These are phyloP conservation scores for Dioctria rufipes DNA, from an alignment of 2,888 invertebrate genomes.

Conservation along the genomic window DNA sequence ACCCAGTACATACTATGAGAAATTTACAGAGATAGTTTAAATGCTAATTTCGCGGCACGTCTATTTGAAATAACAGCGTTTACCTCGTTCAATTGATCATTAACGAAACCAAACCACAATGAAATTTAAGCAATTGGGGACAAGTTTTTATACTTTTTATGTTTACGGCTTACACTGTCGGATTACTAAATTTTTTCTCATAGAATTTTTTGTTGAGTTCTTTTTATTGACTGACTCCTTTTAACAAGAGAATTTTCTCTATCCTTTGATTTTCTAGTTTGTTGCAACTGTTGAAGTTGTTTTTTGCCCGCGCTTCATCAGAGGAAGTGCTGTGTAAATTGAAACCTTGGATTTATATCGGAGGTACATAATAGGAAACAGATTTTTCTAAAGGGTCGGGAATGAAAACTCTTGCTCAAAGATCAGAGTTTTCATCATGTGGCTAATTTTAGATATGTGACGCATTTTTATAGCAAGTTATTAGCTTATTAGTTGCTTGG, in stretches of 20 bases:
- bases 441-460: conserved; percentile 24
- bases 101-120: background rate
- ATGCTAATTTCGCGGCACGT: conserved; percentile 19
- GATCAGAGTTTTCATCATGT: conserved; percentile 2
- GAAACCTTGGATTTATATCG: conserved; percentile 33
- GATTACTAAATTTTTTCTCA: background rate
- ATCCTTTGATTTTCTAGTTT: background rate
- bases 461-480: background rate
- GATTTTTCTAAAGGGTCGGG: background rate
- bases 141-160: conserved; percentile 25
- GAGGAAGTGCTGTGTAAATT: conserved; percentile 20
- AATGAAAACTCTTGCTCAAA: background rate
- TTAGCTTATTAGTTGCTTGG: background rate
- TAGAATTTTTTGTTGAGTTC: too few species aligned
- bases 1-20: too few species aligned
- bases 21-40: background rate
- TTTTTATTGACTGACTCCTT: background rate
- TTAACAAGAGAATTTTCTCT: background rate
- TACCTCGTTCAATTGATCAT: conserved; percentile 17
- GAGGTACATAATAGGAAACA: conserved; percentile 38
- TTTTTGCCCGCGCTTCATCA: background rate
- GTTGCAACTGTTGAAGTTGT: background rate
- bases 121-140: conserved; percentile 21
- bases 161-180: conserved; percentile 11
- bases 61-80: background rate